A percentile compares a stretch with the other conserved stretches of the same genome.
These are phyloP conservation scores for Leucosticte australis DNA, from an alignment of 2,113 vertebrate genomes.

Conservation along the genomic window DNA sequence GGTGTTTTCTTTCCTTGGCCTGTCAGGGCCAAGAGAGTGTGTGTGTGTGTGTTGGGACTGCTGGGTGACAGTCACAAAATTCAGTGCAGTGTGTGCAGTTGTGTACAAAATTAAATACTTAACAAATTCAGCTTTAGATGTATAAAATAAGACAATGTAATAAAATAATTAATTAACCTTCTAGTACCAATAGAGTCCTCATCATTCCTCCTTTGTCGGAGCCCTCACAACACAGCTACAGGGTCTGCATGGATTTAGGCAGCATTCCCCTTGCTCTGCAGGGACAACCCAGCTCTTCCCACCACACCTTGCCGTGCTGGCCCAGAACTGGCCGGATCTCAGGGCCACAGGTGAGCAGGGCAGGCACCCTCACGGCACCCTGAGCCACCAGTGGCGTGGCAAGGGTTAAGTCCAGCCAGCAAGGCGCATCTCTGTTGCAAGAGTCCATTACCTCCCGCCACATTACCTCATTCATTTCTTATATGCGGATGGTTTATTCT, in stretches of 20 bases:
- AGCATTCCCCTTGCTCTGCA: fast-evolving
- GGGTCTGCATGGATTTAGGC: not conserved
- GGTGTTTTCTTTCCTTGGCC: no score
- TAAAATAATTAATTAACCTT: no score
- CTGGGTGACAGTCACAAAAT: no score
- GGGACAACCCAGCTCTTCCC: not conserved
- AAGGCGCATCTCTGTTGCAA: constrained; percentile 85
- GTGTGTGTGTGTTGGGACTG: no score
- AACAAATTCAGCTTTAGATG: no score
- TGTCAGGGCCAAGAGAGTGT: no score
- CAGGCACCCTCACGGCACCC: fast-evolving
- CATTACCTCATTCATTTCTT: constrained; percentile 95
- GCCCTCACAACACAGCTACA: no score
- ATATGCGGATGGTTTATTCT: constrained; percentile 90
- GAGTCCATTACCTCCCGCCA: constrained; percentile 94
- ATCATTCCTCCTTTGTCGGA: no score
- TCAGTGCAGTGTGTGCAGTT: no score
- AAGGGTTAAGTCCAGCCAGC: constrained; percentile 80
- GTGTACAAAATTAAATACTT: no score
- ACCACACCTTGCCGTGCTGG: not conserved
- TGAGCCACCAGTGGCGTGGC: not conserved
- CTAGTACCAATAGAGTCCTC: no score
- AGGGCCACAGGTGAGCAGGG: not conserved
- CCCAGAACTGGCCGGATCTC: fast-evolving
- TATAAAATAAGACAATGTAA: no score